Evolutionary conservation across 2,113 vertebrate species (phyloP), one percentile per base, ranked within the genome.

Genomic region (Urocolius indicus): DNA sequence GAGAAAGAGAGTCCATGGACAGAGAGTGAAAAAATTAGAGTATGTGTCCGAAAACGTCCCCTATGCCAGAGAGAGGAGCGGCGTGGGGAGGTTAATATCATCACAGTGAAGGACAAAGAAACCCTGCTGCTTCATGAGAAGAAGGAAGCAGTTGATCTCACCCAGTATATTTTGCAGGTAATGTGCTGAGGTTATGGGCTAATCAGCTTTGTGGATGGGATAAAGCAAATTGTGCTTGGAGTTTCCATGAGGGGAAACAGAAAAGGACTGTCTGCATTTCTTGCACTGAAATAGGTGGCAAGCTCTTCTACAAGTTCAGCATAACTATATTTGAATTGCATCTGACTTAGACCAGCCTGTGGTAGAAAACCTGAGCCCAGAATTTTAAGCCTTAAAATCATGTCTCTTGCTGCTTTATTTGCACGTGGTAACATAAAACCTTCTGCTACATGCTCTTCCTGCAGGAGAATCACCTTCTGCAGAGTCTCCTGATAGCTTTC

Each of bases 31-130:
- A 98, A 98, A 96, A 99, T 99, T 89, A 97, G 98, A 61, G 99
- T 99, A 30, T 99, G 99, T 89, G 98, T 99, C 94, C 98, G 99
- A 90, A 99, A 99, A 95, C 98, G 99, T 89, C 99, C 99, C 24
- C 96, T 99, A 63, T 97, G 98, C 22, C n/a, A 81, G 23, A 96
- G 93, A 30, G 99, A 99, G 75, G 89, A 97, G 85, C 96, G 93
- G 84, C 98, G 98, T 69, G 98, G 98, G 77, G 98, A 99, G 93
- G 85, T 97, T 79, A 98, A 99, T 91, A 97, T 99, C 75, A 98
- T 99, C 95, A 98, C 97, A 21, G 97, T 98, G 73, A 96, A 97
- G 93, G 98, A 97, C 34, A 97, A 95, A 93, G 98, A 98, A 91
- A 98, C 98, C 74, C 96, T 99, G 3, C 97, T 98, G 68, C 98